These are phyloP conservation scores for Beris chalybata DNA, from an alignment of 2,888 invertebrate genomes.

Conservation along the genomic window DNA sequence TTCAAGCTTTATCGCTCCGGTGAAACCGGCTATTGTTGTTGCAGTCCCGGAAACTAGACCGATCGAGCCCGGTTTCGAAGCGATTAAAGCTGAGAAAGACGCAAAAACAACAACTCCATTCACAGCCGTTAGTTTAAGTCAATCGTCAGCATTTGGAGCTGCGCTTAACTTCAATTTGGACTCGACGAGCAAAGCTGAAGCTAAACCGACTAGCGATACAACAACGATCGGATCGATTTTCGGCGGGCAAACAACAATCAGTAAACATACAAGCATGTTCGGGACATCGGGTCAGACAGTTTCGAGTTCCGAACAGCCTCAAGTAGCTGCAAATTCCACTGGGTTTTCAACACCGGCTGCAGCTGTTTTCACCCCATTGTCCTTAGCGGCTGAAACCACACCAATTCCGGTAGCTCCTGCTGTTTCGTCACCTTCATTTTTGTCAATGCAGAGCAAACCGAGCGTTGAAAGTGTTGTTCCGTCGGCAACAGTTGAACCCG, in stretches of 20 bases:
- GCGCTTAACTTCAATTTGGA: background rate
- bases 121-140: background rate
- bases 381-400: background rate
- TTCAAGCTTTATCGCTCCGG: background rate
- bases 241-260: slow-evolving; percentile 4
- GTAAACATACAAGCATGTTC: slow-evolving; percentile 9
- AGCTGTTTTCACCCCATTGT: too few relatives aligned
- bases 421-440: background rate
- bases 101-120: slow-evolving; percentile 1
- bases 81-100: background rate
- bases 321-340: background rate
- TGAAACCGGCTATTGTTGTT: background rate
- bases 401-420: background rate
- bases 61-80: background rate
- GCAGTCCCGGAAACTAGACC: background rate
- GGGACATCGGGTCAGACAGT: background rate
- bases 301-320: background rate
- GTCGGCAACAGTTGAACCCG: slow-evolving; percentile 27
- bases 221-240: background rate
- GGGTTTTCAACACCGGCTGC: too few relatives aligned
- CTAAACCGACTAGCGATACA: background rate
- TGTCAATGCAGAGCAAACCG: background rate
- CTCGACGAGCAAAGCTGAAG: too few relatives aligned
- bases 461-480: background rate
- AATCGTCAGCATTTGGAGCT: slow-evolving; percentile 1